Evolutionary conservation across 2,888 invertebrate genomes (phyloP).

Genomic region (Nephrocerus scutellatus): DNA sequence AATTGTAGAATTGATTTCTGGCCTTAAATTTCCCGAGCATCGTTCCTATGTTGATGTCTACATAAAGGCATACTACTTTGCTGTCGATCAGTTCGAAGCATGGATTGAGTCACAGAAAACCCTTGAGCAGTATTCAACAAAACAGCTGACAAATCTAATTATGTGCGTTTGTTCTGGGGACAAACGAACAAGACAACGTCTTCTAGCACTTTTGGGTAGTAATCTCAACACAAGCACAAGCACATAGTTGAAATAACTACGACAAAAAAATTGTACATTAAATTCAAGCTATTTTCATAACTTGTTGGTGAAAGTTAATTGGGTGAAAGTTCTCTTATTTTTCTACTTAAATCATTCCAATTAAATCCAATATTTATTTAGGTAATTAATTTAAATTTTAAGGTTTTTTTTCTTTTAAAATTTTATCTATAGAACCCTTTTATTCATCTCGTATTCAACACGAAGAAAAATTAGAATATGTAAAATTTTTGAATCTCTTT

Average conservation of each 20-base stretch:
- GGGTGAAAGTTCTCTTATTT: too few species aligned
- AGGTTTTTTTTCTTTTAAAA: too few species aligned
- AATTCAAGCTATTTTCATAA: too few species aligned
- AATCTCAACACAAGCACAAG: conserved; percentile 29
- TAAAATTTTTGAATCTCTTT: too few species aligned
- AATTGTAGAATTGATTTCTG: conserved; percentile 81
- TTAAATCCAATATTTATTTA: too few species aligned
- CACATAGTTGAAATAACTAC: conserved; percentile 12
- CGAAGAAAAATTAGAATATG: too few species aligned
- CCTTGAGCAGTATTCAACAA: conserved; percentile 79
- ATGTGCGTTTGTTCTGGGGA: conserved; percentile 81
- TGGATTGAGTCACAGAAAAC: conserved; percentile 83
- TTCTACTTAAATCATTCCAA: too few species aligned
- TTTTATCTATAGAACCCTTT: too few species aligned
- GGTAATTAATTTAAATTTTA: too few species aligned
- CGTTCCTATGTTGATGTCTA: conserved; percentile 88
- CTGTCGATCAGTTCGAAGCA: conserved; percentile 77
- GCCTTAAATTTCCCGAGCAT: conserved; percentile 76
- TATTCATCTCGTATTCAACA: too few species aligned
- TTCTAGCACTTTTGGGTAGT: conserved; percentile 63
- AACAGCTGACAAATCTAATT: conserved; percentile 78
- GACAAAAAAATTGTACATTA: neutral
- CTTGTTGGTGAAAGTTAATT: too few species aligned
- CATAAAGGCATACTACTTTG: conserved; percentile 93
- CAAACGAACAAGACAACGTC: conserved; percentile 75